Evolutionary conservation across 2,113 vertebrate genomes (phyloP), one percentile per base, ranked within the genome.

Genomic region (Channa maculata): DNA sequence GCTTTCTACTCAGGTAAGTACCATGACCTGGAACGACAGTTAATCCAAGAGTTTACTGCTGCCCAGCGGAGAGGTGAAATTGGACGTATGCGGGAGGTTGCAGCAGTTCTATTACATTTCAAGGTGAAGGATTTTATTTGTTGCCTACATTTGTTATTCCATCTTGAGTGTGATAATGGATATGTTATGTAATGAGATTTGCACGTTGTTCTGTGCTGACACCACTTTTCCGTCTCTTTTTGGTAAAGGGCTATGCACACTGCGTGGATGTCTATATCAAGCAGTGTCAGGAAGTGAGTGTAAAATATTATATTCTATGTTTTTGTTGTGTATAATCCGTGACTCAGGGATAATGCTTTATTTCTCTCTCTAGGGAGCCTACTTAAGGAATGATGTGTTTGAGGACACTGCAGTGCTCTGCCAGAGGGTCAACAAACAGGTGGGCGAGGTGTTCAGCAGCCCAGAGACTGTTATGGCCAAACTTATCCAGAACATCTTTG

Each of bases 231-330:
- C 59, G 33, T 50, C 3, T 77, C 1, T 74, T 53, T 93, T 45
- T 83, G 39, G 79, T 13, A 0, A 49, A 99, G 98, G 98, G 98
- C 81, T 99, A 99, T 90, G 98, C 98, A 77, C 97, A 99, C 88
- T 99, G 98, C 73, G 97, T 99, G 80, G 98, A 99, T 85, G 98
- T 99, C 85, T 99, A 99, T 86, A 99, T 99, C 93, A 99, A 98
- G 87, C 98, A 99, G 86, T 99, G 98, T 93, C 98, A 99, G 89
- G 98, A 99, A 94, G 98, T 98, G 94, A 95, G 65, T 55, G 51
- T 4, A 50, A 52, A 63, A 60, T 1, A 15, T 65, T 50, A 13
- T 1, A 50, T 48, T 5, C 13, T 43, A 8, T 50, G 60, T 12
- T 12, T 37, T 75, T 62, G 6, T 5, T 10, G 6, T 4, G 2